These are phyloP conservation scores for Eupeodes latifasciatus DNA, from an alignment of 2,888 invertebrate genomes.

Conservation along the genomic window DNA sequence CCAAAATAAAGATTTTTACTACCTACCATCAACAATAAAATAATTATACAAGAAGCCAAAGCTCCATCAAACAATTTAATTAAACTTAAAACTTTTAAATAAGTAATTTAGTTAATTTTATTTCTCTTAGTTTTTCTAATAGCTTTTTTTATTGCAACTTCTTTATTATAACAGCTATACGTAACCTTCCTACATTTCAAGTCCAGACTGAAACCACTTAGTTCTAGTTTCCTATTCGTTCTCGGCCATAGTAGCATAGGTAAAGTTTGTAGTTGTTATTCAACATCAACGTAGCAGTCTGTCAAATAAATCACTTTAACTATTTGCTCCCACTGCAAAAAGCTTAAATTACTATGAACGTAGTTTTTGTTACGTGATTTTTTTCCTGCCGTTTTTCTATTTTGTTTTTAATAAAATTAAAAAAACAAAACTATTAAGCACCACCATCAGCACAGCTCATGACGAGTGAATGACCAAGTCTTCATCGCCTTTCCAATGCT, in stretches of 20 bases:
- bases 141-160: background rate
- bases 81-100: slow-evolving; percentile 47
- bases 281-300: slow-evolving; percentile 26
- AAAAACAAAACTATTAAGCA: slow-evolving; percentile 5
- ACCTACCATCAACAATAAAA: too few relatives aligned
- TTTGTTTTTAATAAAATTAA: slow-evolving; percentile 20
- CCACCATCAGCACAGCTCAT: slow-evolving; percentile 25
- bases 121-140: background rate
- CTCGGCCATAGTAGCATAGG: too few relatives aligned
- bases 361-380: slow-evolving; percentile 5
- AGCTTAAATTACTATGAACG: slow-evolving; percentile 39
- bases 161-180: too few relatives aligned
- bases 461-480: slow-evolving; percentile 52
- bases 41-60: background rate
- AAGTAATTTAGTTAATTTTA: slow-evolving; percentile 21
- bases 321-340: slow-evolving; percentile 28
- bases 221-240: background rate
- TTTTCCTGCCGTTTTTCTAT: slow-evolving; percentile 1
- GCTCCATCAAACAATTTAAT: slow-evolving; percentile 44
- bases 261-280: slow-evolving; percentile 7
- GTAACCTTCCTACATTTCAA: background rate
- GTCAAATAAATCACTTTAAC: slow-evolving; percentile 67
- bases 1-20: too few relatives aligned
- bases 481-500: slow-evolving; percentile 23
- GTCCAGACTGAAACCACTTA: slow-evolving; percentile 40